Percentiles rank a stretch among this genome's conserved stretches.
These are phyloP conservation scores for Rhadina sibilatrix DNA, from an alignment of 2,113 vertebrate genomes.

Conservation along the genomic window DNA sequence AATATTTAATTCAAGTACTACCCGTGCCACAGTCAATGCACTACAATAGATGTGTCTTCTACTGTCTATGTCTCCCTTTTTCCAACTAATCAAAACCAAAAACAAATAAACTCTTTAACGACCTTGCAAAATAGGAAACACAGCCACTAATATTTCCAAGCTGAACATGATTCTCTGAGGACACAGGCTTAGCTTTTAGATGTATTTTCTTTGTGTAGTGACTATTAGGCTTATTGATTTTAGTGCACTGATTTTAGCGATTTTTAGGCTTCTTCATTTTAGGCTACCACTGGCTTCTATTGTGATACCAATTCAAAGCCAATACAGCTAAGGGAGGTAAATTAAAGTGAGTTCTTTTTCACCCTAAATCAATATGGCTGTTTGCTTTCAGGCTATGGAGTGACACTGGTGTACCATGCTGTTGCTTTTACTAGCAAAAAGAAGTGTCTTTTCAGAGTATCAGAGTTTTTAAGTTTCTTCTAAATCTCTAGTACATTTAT, in stretches of 20 bases:
- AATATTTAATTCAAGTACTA: not conserved
- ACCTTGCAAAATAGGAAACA: not conserved
- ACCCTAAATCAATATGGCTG: not conserved
- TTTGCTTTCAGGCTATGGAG: not conserved
- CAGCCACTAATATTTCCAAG: not conserved
- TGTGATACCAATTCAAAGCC: not conserved
- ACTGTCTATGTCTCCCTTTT: not conserved
- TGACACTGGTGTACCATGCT: not conserved
- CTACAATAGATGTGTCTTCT: not conserved
- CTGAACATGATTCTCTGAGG: not conserved
- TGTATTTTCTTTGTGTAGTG: not conserved
- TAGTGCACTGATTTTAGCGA: not conserved
- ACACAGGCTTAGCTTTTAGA: not conserved
- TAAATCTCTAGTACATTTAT: not conserved
- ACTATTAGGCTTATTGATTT: conserved; percentile 11
- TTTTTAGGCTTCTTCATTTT: conserved; percentile 2
- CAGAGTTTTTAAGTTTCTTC: not conserved
- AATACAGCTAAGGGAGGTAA: not conserved
- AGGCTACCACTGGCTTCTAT: not conserved
- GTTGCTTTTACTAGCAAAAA: not conserved
- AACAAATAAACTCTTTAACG: not conserved
- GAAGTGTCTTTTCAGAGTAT: not conserved
- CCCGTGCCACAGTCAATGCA: not conserved
- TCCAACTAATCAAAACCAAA: not conserved
- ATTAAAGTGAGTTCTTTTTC: not conserved